Conservation (phyloP, 2,888 invertebrate species). For the Machimus atricapillus region DNA sequence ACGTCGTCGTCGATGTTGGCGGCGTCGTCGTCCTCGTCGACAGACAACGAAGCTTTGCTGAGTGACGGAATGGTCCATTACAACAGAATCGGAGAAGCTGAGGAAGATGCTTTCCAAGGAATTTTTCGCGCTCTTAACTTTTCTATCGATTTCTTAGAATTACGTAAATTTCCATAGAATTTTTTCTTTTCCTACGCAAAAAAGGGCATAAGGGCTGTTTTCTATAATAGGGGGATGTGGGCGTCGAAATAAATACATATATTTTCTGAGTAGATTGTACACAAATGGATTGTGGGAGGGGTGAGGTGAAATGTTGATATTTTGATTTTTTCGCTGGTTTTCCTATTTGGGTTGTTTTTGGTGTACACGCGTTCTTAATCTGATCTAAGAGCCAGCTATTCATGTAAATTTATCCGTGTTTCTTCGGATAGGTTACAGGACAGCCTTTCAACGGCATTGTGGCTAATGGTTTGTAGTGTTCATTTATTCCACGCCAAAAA, state of each 20-base stretch:
- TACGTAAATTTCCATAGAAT: constrained; percentile 16
- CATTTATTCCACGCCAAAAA: not conserved
- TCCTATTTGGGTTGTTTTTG: not conserved
- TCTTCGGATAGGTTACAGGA: not conserved
- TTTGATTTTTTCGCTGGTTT: not conserved
- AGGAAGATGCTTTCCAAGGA: not conserved
- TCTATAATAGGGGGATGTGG: not conserved
- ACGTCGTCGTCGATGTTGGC: not conserved
- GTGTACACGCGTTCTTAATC: not conserved
- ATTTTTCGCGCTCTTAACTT: not conserved
- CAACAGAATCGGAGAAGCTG: not conserved
- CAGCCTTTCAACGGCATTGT: not conserved
- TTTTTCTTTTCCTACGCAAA: not conserved
- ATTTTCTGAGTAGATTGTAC: not conserved
- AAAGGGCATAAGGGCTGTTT: not conserved
- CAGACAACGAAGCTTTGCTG: not conserved
- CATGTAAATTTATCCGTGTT: not conserved
- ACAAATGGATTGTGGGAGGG: not conserved
- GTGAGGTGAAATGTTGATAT: not conserved
- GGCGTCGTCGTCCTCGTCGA: not conserved
- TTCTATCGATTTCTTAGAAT: not conserved
- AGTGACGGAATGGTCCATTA: constrained; percentile 24
- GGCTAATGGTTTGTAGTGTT: not conserved
- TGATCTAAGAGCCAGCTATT: not conserved
- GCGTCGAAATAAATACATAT: not conserved